Evolutionary conservation across 2,113 vertebrate species (phyloP).

Genomic region (Pseudorasbora parva): DNA sequence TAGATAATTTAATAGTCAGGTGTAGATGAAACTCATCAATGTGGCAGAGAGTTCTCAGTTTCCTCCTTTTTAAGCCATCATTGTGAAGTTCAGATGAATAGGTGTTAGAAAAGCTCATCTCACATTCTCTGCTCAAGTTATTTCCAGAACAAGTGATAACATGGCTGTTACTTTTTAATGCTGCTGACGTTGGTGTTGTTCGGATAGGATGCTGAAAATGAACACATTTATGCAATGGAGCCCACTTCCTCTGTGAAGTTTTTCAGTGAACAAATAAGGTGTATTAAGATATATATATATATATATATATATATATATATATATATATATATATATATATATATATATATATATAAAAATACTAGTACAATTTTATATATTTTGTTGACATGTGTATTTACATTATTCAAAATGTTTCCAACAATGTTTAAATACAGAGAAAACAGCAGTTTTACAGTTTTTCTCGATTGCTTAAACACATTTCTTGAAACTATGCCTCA

Average conservation of each 20-base stretch:
- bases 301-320: no score
- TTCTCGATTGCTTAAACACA: no score
- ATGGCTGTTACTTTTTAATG: slow-evolving; percentile 64
- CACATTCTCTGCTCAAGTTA: slow-evolving; percentile 68
- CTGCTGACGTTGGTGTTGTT: slow-evolving; percentile 57
- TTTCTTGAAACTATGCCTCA: no score
- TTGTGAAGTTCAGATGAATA: slow-evolving; percentile 39
- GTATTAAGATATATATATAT: no score
- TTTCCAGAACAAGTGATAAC: slow-evolving; percentile 74
- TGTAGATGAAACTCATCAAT: neutral
- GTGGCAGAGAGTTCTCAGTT: neutral
- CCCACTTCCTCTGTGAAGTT: neutral
- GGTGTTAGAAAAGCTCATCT: slow-evolving; percentile 58
- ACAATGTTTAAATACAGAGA: no score
- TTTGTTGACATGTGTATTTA: no score
- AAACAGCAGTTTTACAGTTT: no score
- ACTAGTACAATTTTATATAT: no score
- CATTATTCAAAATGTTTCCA: no score
- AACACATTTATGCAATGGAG: slow-evolving; percentile 39
- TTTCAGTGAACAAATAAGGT: no score
- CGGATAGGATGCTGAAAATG: slow-evolving; percentile 58
- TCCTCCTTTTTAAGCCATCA: neutral
- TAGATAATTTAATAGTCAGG: neutral
- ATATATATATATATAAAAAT: no score
- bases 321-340: no score